Conservation (phyloP, 1,140 invertebrate genomes). For the Schlechtendalia chinensis region DNA sequence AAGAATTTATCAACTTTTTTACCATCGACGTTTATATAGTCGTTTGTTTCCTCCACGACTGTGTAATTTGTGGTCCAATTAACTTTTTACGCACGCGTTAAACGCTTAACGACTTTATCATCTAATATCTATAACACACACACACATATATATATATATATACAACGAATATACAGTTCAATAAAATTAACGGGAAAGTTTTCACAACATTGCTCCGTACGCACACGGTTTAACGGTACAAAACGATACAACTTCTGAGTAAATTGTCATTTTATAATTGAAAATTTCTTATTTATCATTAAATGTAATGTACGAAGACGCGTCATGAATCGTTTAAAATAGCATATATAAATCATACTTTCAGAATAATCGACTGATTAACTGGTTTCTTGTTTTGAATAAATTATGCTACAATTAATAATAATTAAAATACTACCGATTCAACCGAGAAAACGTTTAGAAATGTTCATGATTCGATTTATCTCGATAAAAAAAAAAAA, state of each 20-base stretch:
- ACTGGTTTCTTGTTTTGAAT: too few relatives aligned
- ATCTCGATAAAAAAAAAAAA: too few relatives aligned
- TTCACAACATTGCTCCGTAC: background rate
- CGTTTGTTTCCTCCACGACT: background rate
- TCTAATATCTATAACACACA: too few relatives aligned
- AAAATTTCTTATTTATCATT: background rate
- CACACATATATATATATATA: too few relatives aligned
- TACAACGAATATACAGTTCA: constrained; percentile 17
- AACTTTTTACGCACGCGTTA: constrained; percentile 18
- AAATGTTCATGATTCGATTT: too few relatives aligned
- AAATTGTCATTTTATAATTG: constrained; percentile 23
- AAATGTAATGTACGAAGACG: background rate
- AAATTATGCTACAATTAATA: too few relatives aligned
- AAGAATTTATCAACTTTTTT: background rate
- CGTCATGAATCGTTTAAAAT: background rate
- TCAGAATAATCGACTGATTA: too few relatives aligned
- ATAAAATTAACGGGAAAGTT: background rate
- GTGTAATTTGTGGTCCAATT: constrained; percentile 19
- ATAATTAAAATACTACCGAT: too few relatives aligned
- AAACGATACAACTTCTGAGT: background rate
- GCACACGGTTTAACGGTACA: constrained; percentile 9
- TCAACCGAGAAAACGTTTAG: too few relatives aligned
- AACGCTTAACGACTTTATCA: background rate
- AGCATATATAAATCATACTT: too few relatives aligned
- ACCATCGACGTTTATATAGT: background rate